A percentile compares a stretch with the other conserved stretches of the same genome.
These are phyloP conservation scores for Actinia equina DNA, from an alignment of 64 coral and sea anemone species.

Conservation along the genomic window DNA sequence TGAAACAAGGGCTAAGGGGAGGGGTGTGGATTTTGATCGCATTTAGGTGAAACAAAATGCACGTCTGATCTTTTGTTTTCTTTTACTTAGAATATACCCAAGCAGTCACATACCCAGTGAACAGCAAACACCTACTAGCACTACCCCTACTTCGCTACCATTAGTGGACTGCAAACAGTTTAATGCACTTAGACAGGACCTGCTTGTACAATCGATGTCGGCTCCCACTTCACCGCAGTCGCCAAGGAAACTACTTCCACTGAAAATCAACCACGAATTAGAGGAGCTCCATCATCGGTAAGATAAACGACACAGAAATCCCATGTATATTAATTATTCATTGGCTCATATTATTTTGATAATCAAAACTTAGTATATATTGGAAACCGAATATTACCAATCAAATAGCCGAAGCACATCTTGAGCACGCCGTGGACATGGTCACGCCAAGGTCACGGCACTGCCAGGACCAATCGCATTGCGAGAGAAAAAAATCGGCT, in stretches of 20 bases:
- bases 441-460: too few species aligned
- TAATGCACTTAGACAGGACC: neutral
- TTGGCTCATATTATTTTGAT: neutral
- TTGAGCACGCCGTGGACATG: too few species aligned
- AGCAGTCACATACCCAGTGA: neutral
- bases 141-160: neutral
- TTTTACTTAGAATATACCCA: neutral
- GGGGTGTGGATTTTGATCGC: neutral
- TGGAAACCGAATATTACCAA: too few species aligned
- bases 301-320: neutral
- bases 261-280: neutral
- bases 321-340: neutral
- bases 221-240: neutral
- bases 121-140: neutral
- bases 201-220: neutral
- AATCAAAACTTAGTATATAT: neutral
- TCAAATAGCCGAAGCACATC: too few species aligned
- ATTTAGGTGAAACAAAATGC: neutral
- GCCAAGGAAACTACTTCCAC: neutral
- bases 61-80: neutral
- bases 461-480: too few species aligned
- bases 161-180: neutral
- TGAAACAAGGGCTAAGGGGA: too few species aligned
- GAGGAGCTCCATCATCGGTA: neutral
- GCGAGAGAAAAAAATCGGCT: too few species aligned